Conservation (phyloP, 2,797 vertebrate species). For the Pipistrellus nathusii region DNA sequence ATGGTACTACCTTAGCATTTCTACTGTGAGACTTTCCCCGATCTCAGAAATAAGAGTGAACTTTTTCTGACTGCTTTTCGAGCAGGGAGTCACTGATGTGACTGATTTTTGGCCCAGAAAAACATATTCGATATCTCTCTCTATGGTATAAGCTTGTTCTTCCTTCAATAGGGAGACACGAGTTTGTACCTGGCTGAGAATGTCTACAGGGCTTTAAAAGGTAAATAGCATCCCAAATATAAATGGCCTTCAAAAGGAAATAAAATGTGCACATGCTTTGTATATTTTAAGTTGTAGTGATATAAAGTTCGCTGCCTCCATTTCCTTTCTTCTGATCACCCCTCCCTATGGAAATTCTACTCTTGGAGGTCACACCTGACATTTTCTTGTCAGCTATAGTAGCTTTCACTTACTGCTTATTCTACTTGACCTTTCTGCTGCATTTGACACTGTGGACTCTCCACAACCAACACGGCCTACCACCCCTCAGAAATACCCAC, state of each 20-base stretch:
- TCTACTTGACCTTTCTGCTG: conserved; percentile 52
- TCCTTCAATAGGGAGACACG: not conserved
- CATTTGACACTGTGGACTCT: not conserved
- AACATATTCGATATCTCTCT: not conserved
- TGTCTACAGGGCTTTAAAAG: not conserved
- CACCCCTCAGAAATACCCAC: not conserved
- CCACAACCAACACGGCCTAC: not conserved
- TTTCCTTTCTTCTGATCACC: not conserved
- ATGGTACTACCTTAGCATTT: not conserved
- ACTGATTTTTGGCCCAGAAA: conserved; percentile 2
- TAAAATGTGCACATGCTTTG: not conserved
- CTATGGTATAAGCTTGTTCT: conserved; percentile 13
- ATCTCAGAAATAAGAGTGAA: not conserved
- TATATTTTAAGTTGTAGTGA: conserved; percentile 24
- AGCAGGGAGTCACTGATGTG: not conserved
- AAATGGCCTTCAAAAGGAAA: conserved; percentile 19
- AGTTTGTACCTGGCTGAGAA: not conserved
- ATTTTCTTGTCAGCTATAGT: conserved; percentile 44
- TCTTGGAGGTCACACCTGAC: conserved; percentile 22
- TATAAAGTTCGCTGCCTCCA: conserved; percentile 22
- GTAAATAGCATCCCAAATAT: conserved; percentile 6
- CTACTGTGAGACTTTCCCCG: not conserved
- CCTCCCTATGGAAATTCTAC: conserved; percentile 28
- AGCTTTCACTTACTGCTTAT: conserved; percentile 36
- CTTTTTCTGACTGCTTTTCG: not conserved